phyloP scores from a whole-genome alignment of 2,888 invertebrate species.

The Hirtodrosophila cameraria region DNA sequence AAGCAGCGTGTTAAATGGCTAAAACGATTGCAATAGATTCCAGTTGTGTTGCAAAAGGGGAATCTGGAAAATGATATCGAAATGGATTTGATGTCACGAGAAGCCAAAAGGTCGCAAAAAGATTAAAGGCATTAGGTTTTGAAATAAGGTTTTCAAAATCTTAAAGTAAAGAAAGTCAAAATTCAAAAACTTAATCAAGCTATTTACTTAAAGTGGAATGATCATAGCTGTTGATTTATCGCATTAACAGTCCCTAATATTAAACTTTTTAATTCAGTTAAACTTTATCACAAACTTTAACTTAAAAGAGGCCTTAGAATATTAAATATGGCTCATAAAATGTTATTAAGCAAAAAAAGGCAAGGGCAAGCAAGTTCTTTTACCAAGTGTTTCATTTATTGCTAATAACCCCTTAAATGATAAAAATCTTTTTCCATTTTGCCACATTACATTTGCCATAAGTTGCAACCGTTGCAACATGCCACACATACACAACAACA shows the following conservation, averaged over 20 bases:
- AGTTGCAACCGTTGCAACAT: slow-evolving; percentile 44
- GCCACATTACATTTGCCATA: slow-evolving; percentile 34
- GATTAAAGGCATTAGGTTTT: too few relatives aligned
- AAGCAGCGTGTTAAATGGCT: background rate
- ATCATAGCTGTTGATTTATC: too few relatives aligned
- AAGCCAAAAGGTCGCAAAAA: too few relatives aligned
- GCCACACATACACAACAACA: background rate
- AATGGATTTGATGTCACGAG: background rate
- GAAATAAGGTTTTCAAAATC: too few relatives aligned
- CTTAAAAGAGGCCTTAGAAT: too few relatives aligned
- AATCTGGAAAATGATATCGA: background rate
- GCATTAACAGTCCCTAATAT: too few relatives aligned
- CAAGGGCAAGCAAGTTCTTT: background rate
- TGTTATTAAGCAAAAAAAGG: background rate
- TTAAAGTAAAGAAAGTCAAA: background rate
- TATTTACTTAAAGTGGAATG: too few relatives aligned
- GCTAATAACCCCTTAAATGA: slow-evolving; percentile 30
- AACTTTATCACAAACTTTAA: too few relatives aligned
- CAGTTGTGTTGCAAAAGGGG: background rate
- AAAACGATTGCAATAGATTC: slow-evolving; percentile 4
- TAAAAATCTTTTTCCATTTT: slow-evolving; percentile 34
- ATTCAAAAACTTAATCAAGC: background rate
- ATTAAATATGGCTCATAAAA: too few relatives aligned
- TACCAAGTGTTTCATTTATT: slow-evolving; percentile 9
- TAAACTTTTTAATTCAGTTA: too few relatives aligned